These are phyloP conservation scores for Agonopterix subpropinquella DNA, from an alignment of 2,888 invertebrate species.

Conservation along the genomic window DNA sequence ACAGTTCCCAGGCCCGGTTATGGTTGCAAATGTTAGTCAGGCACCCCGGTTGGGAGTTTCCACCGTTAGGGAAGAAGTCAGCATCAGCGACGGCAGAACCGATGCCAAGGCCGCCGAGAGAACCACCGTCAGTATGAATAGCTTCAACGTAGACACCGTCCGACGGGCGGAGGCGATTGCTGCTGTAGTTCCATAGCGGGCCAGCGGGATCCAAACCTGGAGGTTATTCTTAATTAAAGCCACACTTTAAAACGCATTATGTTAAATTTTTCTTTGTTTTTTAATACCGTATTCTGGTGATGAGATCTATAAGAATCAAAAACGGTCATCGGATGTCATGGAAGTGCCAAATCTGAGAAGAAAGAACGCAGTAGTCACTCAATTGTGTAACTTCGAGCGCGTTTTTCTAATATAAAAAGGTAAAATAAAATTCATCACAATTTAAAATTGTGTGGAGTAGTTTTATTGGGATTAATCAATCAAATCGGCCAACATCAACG, in stretches of 20 bases:
- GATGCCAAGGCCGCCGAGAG: constrained; percentile 53
- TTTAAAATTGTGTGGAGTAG: too few relatives aligned
- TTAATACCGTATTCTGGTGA: neutral
- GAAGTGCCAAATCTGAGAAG: too few relatives aligned
- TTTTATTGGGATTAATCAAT: too few relatives aligned
- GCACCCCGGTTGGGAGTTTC: constrained; percentile 55
- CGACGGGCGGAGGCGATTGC: constrained; percentile 25
- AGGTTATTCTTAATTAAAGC: neutral
- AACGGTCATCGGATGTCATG: too few relatives aligned
- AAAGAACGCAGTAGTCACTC: too few relatives aligned
- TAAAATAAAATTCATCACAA: too few relatives aligned
- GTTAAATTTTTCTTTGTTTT: neutral
- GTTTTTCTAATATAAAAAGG: too few relatives aligned
- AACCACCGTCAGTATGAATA: constrained; percentile 65
- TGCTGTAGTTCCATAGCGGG: constrained; percentile 40
- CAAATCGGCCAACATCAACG: too few relatives aligned
- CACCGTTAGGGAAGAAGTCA: constrained; percentile 78
- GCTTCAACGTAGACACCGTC: constrained; percentile 56
- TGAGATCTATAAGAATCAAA: too few relatives aligned
- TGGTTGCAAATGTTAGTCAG: constrained; percentile 42
- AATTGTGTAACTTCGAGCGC: too few relatives aligned
- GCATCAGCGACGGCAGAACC: constrained; percentile 64
- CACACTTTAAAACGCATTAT: neutral
- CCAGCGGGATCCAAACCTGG: constrained; percentile 53
- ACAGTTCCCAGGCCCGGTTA: constrained; percentile 48